Evolutionary conservation across 2,888 invertebrate genomes (phyloP).

Genomic region (Galeopsomyia nigrocyanea): DNA sequence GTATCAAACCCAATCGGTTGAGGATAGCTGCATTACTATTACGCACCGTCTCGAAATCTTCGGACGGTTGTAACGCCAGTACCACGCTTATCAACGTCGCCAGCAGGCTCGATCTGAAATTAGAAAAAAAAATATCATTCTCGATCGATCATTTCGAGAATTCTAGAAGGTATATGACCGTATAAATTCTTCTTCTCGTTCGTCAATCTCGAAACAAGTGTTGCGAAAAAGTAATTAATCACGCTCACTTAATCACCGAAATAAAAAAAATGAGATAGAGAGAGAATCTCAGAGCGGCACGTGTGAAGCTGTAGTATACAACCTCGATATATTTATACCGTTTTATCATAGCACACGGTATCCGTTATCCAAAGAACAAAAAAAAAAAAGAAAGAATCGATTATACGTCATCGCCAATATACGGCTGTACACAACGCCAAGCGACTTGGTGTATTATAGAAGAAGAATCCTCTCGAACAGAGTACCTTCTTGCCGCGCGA

Average conservation of each 20-base stretch:
- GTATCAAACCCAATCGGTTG: conserved; percentile 81
- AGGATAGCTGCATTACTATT: conserved; percentile 78
- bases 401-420: conserved; percentile 7
- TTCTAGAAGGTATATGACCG: too few species aligned
- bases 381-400: too few species aligned
- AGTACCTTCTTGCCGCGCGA: neutral
- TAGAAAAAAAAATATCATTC: conserved; percentile 8
- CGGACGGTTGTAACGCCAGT: conserved; percentile 1
- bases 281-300: conserved; percentile 6
- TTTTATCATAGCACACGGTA: too few species aligned
- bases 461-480: neutral
- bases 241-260: conserved; percentile 14
- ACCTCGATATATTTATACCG: too few species aligned
- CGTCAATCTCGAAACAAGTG: conserved; percentile 29
- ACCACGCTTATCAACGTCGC: conserved; percentile 9
- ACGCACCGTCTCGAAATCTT: conserved; percentile 66
- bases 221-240: conserved; percentile 23
- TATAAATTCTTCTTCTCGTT: neutral
- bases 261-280: conserved; percentile 36
- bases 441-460: neutral
- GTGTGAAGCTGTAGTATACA: too few species aligned
- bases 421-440: neutral
- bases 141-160: too few species aligned
- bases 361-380: too few species aligned
- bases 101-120: conserved; percentile 54